Base-by-base conservation (phyloP, 1,140 invertebrate species). In the Drosophila persimilis region DNA sequence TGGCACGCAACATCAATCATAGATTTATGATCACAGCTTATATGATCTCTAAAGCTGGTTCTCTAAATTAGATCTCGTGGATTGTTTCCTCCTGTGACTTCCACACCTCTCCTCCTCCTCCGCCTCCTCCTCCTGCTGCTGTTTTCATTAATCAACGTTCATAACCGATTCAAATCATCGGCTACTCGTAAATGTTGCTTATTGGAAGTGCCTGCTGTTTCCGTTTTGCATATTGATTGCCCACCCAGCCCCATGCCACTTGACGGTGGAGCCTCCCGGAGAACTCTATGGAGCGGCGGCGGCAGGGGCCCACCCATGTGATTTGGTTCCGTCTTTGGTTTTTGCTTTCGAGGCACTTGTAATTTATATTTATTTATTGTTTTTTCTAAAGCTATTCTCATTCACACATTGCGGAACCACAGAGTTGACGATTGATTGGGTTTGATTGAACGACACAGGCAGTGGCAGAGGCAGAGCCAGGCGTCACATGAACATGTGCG, bases 341-440 rank as follows among this genome's bases (percentile, higher is more conserved):
- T 62, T 73, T 70, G 73, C 73, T 77, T 71, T 81, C 67, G 69
- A 57, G 39, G 73, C 75, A 76, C 73, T 86, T 81, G 77, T 85
- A 88, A 80, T 71, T 72, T 77, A 69, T 77, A 77, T 78, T 61
- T 77, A 65, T 73, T 13, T 22, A 35, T 77, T 65, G 71, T 74
- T 76, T 73, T 77, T 75, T 57, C 11, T 39, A 39, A 67, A 73
- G 63, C 77, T 66, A 54, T 73, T 73, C 69, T 55, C 60, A 56
- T 60, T 86, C 35, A 39, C 35, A 39, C 35, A 39, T 86, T 88
- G 73, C 80, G 81, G 81, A 84, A 86, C 73, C 35, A 84, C 62
- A 73, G 85, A 73, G 67, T 77, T 77, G 80, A 66, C 81, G 77
- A 84, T 84, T 84, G 81, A 84, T 84, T 84, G 80, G 73, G 54